Percentiles rank a stretch among this genome's conserved stretches.
Evolutionary conservation across 2,113 vertebrate genomes (phyloP).

Genomic region (Perca flavescens): DNA sequence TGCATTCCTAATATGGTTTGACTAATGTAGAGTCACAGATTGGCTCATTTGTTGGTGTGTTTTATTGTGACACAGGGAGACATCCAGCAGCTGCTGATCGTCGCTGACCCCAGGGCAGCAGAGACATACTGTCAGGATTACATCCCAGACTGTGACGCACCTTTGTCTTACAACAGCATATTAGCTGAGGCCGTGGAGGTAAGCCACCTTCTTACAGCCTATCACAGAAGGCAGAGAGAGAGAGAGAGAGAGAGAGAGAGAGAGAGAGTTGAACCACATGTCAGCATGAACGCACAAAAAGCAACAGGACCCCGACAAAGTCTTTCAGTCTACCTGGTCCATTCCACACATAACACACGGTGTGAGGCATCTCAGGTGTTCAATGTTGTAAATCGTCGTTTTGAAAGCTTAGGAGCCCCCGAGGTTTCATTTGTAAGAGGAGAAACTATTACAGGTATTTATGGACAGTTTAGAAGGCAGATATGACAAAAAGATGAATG

Average conservation of each 20-base stretch:
- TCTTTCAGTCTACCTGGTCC: not conserved
- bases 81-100: conserved; percentile 94
- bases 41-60: conserved; percentile 13
- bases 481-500: conserved; percentile 28
- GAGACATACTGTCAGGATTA: conserved; percentile 93
- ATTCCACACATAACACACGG: conserved; percentile 1
- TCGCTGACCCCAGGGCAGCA: conserved; percentile 90
- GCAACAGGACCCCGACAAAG: not conserved
- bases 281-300: not conserved
- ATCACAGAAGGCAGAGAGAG: conserved; percentile 3
- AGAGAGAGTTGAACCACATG: not conserved
- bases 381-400: conserved; percentile 44
- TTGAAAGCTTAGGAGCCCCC: conserved; percentile 11
- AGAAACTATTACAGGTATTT: conserved; percentile 40
- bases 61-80: conserved; percentile 86
- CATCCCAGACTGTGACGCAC: conserved; percentile 93
- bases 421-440: conserved; percentile 23
- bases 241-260: not conserved
- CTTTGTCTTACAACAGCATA: conserved; percentile 84
- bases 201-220: conserved; percentile 22
- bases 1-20: conserved; percentile 21
- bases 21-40: not conserved
- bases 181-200: conserved; percentile 76
- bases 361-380: conserved; percentile 34
- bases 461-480: conserved; percentile 24